A percentile compares a stretch with the other conserved stretches of the same genome.
These are phyloP conservation scores for Lycopodina hypogea DNA, from an alignment of 37 sponge, comb jelly and placozoan genomes.

Conservation along the genomic window DNA sequence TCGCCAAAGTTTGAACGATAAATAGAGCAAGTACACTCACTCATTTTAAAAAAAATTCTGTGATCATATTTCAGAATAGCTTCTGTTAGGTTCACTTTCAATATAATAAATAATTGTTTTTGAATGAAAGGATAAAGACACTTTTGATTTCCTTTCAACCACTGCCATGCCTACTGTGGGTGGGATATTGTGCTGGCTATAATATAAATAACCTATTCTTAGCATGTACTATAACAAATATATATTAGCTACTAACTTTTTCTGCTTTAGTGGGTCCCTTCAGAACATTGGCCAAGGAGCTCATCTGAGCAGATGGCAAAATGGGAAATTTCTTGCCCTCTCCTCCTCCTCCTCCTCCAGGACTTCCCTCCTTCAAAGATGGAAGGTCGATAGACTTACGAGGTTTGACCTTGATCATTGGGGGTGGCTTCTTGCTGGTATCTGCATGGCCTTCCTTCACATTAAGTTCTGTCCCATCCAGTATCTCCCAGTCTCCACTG, in stretches of 20 bases:
- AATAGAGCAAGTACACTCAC: too few relatives aligned
- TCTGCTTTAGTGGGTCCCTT: background rate
- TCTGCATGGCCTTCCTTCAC: background rate
- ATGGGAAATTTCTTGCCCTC: constrained; percentile 12
- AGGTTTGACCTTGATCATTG: constrained; percentile 35
- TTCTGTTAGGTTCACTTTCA: too few relatives aligned
- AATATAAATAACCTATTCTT: background rate
- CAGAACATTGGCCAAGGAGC: constrained; percentile 1
- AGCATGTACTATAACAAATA: too few relatives aligned
- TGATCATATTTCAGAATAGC: too few relatives aligned
- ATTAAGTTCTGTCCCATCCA: background rate
- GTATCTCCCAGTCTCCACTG: constrained; percentile 7
- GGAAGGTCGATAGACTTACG: background rate
- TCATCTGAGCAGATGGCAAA: background rate
- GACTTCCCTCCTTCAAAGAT: background rate
- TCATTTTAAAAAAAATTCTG: too few relatives aligned
- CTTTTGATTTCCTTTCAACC: background rate
- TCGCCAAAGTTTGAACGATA: too few relatives aligned
- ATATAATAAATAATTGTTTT: background rate
- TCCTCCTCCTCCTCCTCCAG: background rate
- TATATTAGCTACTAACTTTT: too few relatives aligned
- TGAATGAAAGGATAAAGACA: background rate
- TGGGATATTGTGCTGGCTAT: background rate
- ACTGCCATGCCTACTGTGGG: too few relatives aligned
- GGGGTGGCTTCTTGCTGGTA: constrained; percentile 15